Base-by-base conservation (phyloP, 2,888 invertebrate species). In the Drosophila cracens region DNA sequence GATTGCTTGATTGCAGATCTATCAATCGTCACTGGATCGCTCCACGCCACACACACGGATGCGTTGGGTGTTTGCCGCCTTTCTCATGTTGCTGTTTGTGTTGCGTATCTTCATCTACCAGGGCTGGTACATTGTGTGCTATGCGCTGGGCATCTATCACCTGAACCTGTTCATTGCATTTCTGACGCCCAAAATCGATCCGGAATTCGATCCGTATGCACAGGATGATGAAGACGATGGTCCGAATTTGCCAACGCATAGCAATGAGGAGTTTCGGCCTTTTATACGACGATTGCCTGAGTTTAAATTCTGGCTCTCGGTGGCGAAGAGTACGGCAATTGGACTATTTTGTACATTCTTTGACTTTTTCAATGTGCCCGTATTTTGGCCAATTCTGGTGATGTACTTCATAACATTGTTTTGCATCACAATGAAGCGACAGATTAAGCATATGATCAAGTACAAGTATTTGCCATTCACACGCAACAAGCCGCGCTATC, bases 381-480 rank as follows among this genome's bases (percentile, higher is more conserved):
- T 99, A 90, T 99, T 99, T 94, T 99, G 99, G 99, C 99, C 99
- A 72, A 99, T 99, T 91, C 95, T 99, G 93, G 99, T 99, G 91
- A 98, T 99, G 97, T 99, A 99, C 94, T 99, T 99, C 94, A 97
- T 99, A 92, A 98, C 99, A 69, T 94, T 99, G 85, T 98, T 99
- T 94, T 97, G 98, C 94, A 97, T 99, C 92, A 99, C 99, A 69
- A 99, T 99, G 99, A 99, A 99, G 94, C 96, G 99, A 92, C 99
- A 99, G 95, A 99, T 99, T 91, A 99, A 97, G 98, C 99, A 99
- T 95, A 99, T 99, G 99, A 97, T 99, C 92, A 99, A 98, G 94
- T 99, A 99, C 94, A 96, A 97, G 94, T 99, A 99, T 94, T 94
- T 99, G 93, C 99, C 99, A 74, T 99, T 99, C 94, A 99, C 99